phyloP scores from a whole-genome alignment of 2,888 invertebrate species.

The Fissipunctia ypsillon region DNA sequence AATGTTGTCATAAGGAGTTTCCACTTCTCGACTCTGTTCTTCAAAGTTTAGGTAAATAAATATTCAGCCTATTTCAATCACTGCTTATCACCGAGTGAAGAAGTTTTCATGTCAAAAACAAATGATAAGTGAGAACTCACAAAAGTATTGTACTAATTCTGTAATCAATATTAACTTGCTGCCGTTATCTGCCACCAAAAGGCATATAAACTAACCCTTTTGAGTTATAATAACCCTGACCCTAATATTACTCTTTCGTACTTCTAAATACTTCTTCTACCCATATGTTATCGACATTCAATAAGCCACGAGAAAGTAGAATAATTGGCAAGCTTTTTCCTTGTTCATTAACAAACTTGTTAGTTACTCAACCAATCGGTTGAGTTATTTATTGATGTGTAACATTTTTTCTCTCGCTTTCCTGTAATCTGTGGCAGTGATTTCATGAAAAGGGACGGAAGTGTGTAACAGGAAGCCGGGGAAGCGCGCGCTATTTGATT shows the following conservation, averaged over 20 bases:
- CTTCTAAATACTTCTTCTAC: constrained; percentile 5
- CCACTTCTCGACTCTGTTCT: too few species aligned
- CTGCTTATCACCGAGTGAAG: neutral
- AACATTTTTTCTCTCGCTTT: too few species aligned
- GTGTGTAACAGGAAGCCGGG: too few species aligned
- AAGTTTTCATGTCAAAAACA: neutral
- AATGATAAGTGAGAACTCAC: too few species aligned
- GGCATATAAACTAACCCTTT: neutral
- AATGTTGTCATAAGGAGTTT: too few species aligned
- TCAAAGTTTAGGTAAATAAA: too few species aligned
- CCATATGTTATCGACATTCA: constrained; percentile 11
- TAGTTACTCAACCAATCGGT: neutral
- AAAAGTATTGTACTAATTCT: neutral
- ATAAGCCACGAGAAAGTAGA: neutral
- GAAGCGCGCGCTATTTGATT: too few species aligned
- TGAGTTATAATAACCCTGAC: neutral
- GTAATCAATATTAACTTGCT: constrained; percentile 5
- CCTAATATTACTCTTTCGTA: constrained; percentile 10
- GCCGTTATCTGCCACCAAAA: constrained; percentile 1
- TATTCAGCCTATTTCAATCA: too few species aligned
- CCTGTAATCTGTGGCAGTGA: too few species aligned
- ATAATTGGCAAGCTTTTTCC: constrained; percentile 6
- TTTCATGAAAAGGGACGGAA: too few species aligned
- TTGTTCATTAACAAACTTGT: neutral
- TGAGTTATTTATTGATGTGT: too few species aligned